A percentile compares a stretch with the other conserved stretches of the same genome.
Conservation (phyloP, 2,888 invertebrate genomes). For the Eupeodes luniger region DNA sequence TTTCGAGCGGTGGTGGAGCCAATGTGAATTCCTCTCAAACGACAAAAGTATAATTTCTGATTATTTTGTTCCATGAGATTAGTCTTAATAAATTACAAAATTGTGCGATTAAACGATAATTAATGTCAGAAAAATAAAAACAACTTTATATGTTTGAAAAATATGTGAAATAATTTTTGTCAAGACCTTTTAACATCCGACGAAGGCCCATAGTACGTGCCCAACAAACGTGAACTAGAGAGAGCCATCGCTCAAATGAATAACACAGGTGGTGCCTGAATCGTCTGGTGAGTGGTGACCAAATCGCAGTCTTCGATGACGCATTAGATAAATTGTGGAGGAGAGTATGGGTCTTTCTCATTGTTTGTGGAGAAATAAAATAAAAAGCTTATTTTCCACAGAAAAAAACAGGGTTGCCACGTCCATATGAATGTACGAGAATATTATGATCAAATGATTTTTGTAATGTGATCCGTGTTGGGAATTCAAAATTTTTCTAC, state of each 20-base stretch:
- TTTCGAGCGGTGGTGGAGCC: background rate
- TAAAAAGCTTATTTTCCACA: background rate
- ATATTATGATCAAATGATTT: no score
- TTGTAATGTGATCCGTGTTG: no score
- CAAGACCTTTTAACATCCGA: slow-evolving; percentile 65
- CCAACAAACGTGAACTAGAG: slow-evolving; percentile 61
- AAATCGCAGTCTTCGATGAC: slow-evolving; percentile 57
- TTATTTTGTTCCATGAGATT: background rate
- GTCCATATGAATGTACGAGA: no score
- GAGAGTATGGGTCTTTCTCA: slow-evolving; percentile 23
- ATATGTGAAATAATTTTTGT: slow-evolving; percentile 30
- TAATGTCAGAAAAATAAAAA: background rate
- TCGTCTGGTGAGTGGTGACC: slow-evolving; percentile 33
- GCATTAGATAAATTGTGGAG: slow-evolving; percentile 44
- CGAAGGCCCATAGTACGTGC: slow-evolving; percentile 69
- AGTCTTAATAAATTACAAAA: background rate
- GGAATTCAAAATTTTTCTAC: no score
- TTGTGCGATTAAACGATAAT: slow-evolving; percentile 2
- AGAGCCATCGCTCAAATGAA: slow-evolving; percentile 33
- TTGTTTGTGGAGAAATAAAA: background rate
- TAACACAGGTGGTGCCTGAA: background rate
- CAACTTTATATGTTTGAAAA: background rate
- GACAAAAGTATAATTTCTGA: background rate
- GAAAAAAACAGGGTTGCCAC: background rate
- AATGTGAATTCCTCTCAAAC: slow-evolving; percentile 24